Percentiles rank a stretch among this genome's conserved stretches.
These are phyloP conservation scores for Lepidocyrtoides sp. DNA, from an alignment of 2,888 invertebrate species.

Conservation along the genomic window DNA sequence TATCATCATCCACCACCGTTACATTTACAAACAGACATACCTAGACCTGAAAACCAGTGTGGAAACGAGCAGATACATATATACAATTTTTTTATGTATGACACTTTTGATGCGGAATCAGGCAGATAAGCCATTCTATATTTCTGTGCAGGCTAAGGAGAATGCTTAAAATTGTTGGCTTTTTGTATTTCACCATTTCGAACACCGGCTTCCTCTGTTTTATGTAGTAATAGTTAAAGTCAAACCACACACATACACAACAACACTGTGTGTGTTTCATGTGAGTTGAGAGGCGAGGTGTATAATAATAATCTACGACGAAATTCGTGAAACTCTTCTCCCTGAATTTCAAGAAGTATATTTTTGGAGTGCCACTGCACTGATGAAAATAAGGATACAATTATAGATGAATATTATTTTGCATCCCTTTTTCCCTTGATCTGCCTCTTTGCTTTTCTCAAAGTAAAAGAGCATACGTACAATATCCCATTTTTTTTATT, in stretches of 20 bases:
- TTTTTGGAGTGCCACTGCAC: not conserved
- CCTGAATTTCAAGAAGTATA: not conserved
- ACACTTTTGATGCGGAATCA: not conserved
- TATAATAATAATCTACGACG: too few species aligned
- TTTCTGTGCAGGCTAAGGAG: not conserved
- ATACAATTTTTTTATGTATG: not conserved
- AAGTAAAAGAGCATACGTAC: too few species aligned
- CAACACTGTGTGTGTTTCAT: too few species aligned
- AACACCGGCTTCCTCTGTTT: not conserved
- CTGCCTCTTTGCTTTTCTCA: not conserved
- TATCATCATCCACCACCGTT: too few species aligned
- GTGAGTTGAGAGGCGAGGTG: too few species aligned
- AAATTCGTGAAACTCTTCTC: not conserved
- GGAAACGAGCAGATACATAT: not conserved
- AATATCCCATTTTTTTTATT: not conserved
- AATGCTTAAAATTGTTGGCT: too few species aligned
- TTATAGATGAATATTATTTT: not conserved
- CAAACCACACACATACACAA: not conserved
- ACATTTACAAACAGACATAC: too few species aligned
- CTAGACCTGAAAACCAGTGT: too few species aligned
- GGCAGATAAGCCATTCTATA: not conserved
- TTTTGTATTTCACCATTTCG: not conserved
- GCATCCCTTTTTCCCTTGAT: constrained; percentile 8
- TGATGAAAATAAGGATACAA: constrained; percentile 11
- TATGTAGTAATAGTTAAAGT: not conserved